Percentiles rank a stretch among this genome's conserved stretches.
phyloP scores from a whole-genome alignment of 2,797 vertebrate species.

The Steatocranus sp. region DNA sequence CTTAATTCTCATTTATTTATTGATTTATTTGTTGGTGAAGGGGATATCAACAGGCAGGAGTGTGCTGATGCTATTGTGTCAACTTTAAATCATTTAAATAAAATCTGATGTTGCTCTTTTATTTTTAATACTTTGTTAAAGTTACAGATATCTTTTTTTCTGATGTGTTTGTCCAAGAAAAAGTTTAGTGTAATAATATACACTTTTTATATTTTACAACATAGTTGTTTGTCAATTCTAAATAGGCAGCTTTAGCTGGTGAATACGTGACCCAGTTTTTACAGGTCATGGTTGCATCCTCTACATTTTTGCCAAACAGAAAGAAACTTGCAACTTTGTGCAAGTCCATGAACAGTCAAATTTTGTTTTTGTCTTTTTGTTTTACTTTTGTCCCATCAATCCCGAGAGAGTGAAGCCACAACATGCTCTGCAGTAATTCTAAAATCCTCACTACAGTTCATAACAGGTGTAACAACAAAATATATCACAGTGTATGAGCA shows the following conservation, averaged over 20 bases:
- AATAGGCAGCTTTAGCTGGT: not conserved
- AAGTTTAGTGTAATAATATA: not conserved
- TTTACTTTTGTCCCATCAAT: not conserved
- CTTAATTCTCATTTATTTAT: not conserved
- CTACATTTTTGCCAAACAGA: not conserved
- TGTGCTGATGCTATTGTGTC: not conserved
- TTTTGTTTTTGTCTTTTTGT: not conserved
- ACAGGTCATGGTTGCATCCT: not conserved
- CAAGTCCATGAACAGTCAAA: not conserved
- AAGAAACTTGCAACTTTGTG: not conserved
- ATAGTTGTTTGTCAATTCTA: not conserved
- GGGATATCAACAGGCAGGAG: not conserved
- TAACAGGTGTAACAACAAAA: not conserved
- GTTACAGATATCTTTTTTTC: not conserved
- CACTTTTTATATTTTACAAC: not conserved
- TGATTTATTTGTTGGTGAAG: not conserved
- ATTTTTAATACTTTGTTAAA: not conserved
- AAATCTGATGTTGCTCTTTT: not conserved
- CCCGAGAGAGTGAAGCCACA: not conserved
- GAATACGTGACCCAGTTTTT: not conserved
- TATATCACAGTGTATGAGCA: not conserved
- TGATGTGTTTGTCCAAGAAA: not conserved
- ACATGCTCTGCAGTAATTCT: not conserved
- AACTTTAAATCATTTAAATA: not conserved
- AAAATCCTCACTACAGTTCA: not conserved